Percentiles rank a stretch among this genome's conserved stretches.
These are phyloP conservation scores for Dryas iulia DNA, from an alignment of 1,140 invertebrate species.

Conservation along the genomic window DNA sequence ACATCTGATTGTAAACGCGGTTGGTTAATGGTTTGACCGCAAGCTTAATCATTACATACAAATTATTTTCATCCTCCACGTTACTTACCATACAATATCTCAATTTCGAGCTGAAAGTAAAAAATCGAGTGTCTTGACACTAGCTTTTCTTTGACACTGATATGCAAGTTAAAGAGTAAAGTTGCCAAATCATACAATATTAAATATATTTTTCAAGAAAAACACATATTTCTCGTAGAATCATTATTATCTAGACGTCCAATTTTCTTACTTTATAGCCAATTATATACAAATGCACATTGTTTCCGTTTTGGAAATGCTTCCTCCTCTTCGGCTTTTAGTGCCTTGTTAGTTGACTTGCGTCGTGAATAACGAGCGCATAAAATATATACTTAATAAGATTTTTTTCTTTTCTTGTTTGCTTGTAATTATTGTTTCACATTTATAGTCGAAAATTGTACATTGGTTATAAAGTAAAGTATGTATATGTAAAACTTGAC, in stretches of 20 bases:
- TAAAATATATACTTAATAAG: background rate
- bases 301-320: slow-evolving; percentile 28
- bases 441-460: background rate
- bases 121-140: too few species aligned
- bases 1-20: too few species aligned
- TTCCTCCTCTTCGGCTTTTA: slow-evolving; percentile 30
- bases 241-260: slow-evolving; percentile 9
- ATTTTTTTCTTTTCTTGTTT: background rate
- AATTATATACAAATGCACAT: slow-evolving; percentile 51
- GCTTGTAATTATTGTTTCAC: background rate
- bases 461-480: background rate
- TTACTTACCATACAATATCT: too few species aligned
- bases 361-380: slow-evolving; percentile 4
- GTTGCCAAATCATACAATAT: too few species aligned
- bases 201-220: background rate
- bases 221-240: background rate
- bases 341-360: slow-evolving; percentile 16
- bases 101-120: too few species aligned
- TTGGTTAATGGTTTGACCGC: too few species aligned
- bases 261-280: slow-evolving; percentile 54
- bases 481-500: background rate
- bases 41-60: too few species aligned
- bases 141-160: too few species aligned
- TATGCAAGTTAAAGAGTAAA: too few species aligned
- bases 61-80: too few species aligned